phyloP scores from a whole-genome alignment of 2,888 invertebrate genomes.

The Tipula confusa region DNA sequence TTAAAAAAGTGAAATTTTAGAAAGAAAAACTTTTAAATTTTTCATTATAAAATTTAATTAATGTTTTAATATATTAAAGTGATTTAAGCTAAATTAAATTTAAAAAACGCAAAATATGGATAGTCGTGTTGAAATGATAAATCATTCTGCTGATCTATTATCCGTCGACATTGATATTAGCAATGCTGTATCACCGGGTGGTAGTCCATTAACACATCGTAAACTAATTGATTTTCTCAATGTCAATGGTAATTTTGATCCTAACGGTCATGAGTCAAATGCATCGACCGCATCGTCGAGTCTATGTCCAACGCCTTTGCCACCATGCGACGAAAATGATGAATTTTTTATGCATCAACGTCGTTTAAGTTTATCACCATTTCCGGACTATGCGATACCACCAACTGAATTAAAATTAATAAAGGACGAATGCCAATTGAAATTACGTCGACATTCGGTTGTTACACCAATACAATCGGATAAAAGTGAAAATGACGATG shows the following conservation, averaged over 20 bases:
- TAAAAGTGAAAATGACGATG: constrained; percentile 13
- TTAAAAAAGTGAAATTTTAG: background rate
- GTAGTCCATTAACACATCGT: constrained; percentile 6
- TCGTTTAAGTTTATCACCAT: background rate
- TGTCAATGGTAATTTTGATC: constrained; percentile 30
- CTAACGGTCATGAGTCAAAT: background rate
- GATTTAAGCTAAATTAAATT: background rate
- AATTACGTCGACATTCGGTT: background rate
- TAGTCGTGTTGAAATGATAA: background rate
- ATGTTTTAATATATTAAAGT: background rate
- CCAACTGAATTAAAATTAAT: background rate
- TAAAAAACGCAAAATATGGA: background rate
- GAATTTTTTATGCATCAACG: background rate
- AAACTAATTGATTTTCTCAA: constrained; percentile 29
- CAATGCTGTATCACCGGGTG: constrained; percentile 4
- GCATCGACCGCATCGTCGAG: constrained; percentile 29
- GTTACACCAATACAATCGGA: background rate
- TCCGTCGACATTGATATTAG: background rate
- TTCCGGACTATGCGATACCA: background rate
- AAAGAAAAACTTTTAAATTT: background rate
- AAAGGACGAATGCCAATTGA: background rate
- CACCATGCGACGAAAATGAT: background rate
- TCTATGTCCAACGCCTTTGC: constrained; percentile 26
- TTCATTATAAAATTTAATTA: background rate
- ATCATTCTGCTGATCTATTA: background rate